Conservation (phyloP, 2,888 invertebrate genomes). For the Cylloceria caligata region DNA sequence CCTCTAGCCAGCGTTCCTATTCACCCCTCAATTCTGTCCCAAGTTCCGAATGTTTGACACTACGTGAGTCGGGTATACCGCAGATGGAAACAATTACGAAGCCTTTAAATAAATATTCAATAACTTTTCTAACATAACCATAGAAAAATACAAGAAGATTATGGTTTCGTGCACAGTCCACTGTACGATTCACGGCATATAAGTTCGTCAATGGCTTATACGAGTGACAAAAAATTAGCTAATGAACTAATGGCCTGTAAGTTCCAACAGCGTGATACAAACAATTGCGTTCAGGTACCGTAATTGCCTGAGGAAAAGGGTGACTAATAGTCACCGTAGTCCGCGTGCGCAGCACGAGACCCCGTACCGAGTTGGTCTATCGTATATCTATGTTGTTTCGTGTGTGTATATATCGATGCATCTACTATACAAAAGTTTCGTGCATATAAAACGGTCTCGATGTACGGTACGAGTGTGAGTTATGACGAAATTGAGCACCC, state of each 20-base stretch:
- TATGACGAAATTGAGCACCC: constrained; percentile 66
- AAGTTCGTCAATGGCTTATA: neutral
- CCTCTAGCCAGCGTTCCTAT: too few relatives aligned
- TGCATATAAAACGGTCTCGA: constrained; percentile 10
- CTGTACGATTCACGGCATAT: neutral
- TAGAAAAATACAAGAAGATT: neutral
- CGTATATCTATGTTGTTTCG: neutral
- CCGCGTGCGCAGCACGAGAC: constrained; percentile 37
- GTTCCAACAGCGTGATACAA: constrained; percentile 30
- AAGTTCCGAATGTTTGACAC: too few relatives aligned
- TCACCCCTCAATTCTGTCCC: too few relatives aligned
- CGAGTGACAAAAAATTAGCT: constrained; percentile 15
- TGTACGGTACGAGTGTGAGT: constrained; percentile 25
- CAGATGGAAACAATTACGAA: too few relatives aligned
- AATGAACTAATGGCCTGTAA: constrained; percentile 41
- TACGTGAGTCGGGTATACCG: too few relatives aligned
- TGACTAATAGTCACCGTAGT: constrained; percentile 71
- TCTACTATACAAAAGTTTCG: neutral
- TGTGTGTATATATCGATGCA: neutral
- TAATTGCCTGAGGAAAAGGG: constrained; percentile 72
- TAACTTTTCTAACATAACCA: too few relatives aligned
- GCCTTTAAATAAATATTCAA: too few relatives aligned
- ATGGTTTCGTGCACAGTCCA: neutral
- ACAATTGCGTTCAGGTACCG: constrained; percentile 70
- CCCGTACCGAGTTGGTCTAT: constrained; percentile 27